phyloP scores from a whole-genome alignment of 2,113 vertebrate genomes.

The Notothenia coriiceps region DNA sequence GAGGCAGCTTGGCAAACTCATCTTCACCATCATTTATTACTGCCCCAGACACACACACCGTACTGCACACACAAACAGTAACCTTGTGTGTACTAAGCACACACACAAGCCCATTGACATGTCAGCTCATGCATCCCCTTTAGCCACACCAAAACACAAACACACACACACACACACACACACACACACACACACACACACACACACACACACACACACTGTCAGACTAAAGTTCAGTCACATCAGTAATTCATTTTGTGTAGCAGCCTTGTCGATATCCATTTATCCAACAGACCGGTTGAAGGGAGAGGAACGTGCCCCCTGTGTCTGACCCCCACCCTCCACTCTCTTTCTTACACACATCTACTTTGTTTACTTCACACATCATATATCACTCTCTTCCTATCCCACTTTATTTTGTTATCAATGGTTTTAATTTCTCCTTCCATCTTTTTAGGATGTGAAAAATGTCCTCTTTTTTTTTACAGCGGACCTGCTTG shows the following conservation, averaged over 20 bases:
- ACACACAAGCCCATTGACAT: slow-evolving; percentile 9
- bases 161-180: slow-evolving; percentile 6
- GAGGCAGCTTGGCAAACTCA: slow-evolving; percentile 52
- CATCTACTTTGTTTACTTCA: slow-evolving; percentile 16
- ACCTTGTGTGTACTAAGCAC: neutral
- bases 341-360: neutral
- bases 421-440: slow-evolving; percentile 5
- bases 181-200: too few species aligned
- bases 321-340: slow-evolving; percentile 16
- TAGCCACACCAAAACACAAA: slow-evolving; percentile 1
- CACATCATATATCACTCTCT: neutral
- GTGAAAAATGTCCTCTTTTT: neutral
- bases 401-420: neutral
- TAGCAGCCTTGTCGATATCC: slow-evolving; percentile 74
- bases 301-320: slow-evolving; percentile 38
- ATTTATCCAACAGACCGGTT: slow-evolving; percentile 65
- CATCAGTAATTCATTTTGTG: slow-evolving; percentile 73
- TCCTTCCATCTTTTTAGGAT: neutral
- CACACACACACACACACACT: neutral
- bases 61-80: neutral
- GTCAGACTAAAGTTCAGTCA: slow-evolving; percentile 69
- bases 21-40: slow-evolving; percentile 56
- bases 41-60: slow-evolving; percentile 6
- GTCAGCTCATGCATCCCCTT: slow-evolving; percentile 32
- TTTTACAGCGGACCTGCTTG: neutral